phyloP scores from a whole-genome alignment of 2,888 invertebrate species.

The Brachyptera putata region DNA sequence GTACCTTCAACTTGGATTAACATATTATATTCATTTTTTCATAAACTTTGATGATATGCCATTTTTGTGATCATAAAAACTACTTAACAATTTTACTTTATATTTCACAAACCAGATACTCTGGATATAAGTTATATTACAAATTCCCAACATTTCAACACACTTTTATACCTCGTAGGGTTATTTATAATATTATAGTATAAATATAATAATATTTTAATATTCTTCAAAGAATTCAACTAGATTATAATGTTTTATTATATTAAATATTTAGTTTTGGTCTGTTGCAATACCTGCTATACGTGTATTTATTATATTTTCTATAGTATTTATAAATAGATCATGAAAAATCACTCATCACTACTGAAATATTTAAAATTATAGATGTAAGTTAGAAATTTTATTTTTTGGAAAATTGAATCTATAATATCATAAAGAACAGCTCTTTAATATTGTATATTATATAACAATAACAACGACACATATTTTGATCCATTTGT shows the following conservation, averaged over 20 bases:
- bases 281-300: constrained; percentile 25
- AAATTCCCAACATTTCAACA: constrained; percentile 29
- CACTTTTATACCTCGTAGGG: no score
- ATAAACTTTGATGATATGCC: constrained; percentile 30
- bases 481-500: constrained; percentile 2
- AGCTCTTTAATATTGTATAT: neutral
- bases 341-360: neutral
- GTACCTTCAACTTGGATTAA: no score
- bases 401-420: neutral
- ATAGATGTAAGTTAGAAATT: neutral
- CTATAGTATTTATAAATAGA: no score
- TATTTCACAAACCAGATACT: constrained; percentile 33
- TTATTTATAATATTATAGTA: constrained; percentile 30
- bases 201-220: constrained; percentile 31
- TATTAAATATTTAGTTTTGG: constrained; percentile 25
- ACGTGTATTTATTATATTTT: no score
- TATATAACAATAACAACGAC: neutral
- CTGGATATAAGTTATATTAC: constrained; percentile 32
- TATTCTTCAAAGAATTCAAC: constrained; percentile 20
- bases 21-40: constrained; percentile 4
- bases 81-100: constrained; percentile 37
- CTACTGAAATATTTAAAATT: neutral
- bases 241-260: constrained; percentile 21
- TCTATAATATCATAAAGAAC: neutral
- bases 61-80: constrained; percentile 34